Conservation (phyloP, 2,113 vertebrate genomes). For the Mystacornis crossleyi region DNA sequence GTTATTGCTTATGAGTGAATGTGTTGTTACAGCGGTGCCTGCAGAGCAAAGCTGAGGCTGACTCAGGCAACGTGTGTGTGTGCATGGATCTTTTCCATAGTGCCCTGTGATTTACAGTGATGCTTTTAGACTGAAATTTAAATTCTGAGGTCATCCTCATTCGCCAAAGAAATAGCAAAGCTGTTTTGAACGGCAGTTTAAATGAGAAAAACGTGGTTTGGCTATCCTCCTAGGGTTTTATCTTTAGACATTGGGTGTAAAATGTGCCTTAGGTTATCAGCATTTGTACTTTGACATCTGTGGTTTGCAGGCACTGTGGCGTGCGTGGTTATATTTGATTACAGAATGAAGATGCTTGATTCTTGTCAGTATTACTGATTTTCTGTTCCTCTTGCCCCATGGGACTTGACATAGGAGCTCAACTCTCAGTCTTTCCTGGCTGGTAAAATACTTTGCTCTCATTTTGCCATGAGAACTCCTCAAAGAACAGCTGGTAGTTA, state of each 20-base stretch:
- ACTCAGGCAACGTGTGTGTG: not conserved
- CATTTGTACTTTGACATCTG: not conserved
- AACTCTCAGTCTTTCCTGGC: not conserved
- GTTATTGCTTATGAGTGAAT: not conserved
- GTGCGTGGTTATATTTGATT: not conserved
- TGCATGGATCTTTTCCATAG: not conserved
- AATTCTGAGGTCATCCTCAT: not conserved
- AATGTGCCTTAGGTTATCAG: not conserved
- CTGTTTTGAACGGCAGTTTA: not conserved
- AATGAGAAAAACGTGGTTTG: not conserved
- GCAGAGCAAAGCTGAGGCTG: not conserved
- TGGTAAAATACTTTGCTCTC: not conserved
- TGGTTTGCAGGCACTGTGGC: not conserved
- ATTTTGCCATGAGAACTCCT: not conserved
- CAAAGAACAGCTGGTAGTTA: not conserved
- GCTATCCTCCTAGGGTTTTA: not conserved
- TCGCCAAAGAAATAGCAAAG: not conserved
- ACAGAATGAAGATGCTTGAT: not conserved
- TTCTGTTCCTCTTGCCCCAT: not conserved
- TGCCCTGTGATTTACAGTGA: not conserved
- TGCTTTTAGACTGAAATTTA: not conserved
- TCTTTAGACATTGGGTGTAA: not conserved
- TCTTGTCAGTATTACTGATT: not conserved
- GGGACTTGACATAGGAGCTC: not conserved
- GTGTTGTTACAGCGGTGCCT: not conserved